Conservation (phyloP, 2,797 vertebrate species). For the Aulostomus chinensis region DNA sequence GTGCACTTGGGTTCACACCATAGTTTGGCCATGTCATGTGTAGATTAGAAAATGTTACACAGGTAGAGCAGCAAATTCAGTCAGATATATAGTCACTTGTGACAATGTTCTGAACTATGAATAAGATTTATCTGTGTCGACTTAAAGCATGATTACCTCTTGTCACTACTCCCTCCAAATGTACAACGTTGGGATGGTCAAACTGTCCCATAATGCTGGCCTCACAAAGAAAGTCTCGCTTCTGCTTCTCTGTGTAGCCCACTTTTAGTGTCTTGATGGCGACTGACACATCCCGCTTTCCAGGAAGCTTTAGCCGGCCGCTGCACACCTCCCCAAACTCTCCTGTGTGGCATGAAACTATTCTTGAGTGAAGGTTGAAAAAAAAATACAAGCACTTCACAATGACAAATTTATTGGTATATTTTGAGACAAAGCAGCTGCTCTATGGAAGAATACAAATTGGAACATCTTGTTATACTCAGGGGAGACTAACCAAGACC, state of each 20-base stretch:
- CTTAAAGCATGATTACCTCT: constrained; percentile 82
- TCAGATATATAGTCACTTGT: too few relatives aligned
- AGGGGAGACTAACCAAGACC: constrained; percentile 60
- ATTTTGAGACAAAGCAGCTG: constrained; percentile 71
- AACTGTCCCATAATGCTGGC: constrained; percentile 99
- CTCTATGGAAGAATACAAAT: constrained; percentile 62
- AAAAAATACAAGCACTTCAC: constrained; percentile 25
- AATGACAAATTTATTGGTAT: constrained; percentile 62
- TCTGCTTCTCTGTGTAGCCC: constrained; percentile 97
- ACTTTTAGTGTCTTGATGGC: constrained; percentile 98
- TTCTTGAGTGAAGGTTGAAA: constrained; percentile 31
- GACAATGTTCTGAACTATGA: too few relatives aligned
- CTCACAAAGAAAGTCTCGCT: constrained; percentile 96
- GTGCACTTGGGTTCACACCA: too few relatives aligned
- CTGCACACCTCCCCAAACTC: constrained; percentile 99
- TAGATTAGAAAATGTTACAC: too few relatives aligned
- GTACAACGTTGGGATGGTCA: constrained; percentile 97
- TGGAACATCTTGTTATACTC: constrained; percentile 69
- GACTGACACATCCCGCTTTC: constrained; percentile 92
- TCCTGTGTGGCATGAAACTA: constrained; percentile 74
- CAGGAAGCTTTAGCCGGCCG: constrained; percentile 94
- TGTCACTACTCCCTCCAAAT: constrained; percentile 96
- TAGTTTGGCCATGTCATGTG: too few relatives aligned
- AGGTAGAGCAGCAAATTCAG: too few relatives aligned
- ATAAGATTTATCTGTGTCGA: too few relatives aligned